phyloP scores from a whole-genome alignment of 2,113 vertebrate species.

The Craseonycteris thonglongyai region DNA sequence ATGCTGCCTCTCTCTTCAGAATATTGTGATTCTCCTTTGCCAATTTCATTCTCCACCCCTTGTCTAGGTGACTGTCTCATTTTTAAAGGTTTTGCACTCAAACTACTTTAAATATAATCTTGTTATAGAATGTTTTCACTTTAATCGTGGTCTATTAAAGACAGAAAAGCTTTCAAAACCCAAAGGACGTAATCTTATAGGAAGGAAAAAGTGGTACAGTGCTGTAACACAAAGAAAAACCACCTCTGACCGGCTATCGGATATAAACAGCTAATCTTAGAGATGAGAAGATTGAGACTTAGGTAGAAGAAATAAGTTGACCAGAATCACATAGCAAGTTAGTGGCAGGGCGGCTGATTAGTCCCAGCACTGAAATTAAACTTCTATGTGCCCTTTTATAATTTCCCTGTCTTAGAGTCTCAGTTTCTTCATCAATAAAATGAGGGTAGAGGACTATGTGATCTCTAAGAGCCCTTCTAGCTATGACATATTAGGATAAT shows the following conservation, averaged over 20 bases:
- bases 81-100: neutral
- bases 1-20: neutral
- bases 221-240: neutral
- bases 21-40: neutral
- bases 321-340: neutral
- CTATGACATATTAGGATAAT: neutral
- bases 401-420: neutral
- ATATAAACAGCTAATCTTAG: neutral
- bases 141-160: neutral
- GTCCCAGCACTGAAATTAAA: neutral
- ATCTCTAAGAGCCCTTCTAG: neutral
- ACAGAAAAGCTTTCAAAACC: neutral
- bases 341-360: slow-evolving; percentile 5
- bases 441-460: neutral
- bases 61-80: neutral
- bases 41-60: neutral
- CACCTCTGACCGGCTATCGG: neutral
- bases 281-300: neutral
- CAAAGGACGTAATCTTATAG: neutral
- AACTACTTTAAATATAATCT: neutral
- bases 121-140: neutral
- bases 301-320: neutral
- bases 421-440: neutral
- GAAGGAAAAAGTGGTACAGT: neutral
- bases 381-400: neutral